A percentile compares a stretch with the other conserved stretches of the same genome.
These are phyloP conservation scores for Zosterops borbonicus DNA, from an alignment of 2,113 vertebrate species.

Conservation along the genomic window DNA sequence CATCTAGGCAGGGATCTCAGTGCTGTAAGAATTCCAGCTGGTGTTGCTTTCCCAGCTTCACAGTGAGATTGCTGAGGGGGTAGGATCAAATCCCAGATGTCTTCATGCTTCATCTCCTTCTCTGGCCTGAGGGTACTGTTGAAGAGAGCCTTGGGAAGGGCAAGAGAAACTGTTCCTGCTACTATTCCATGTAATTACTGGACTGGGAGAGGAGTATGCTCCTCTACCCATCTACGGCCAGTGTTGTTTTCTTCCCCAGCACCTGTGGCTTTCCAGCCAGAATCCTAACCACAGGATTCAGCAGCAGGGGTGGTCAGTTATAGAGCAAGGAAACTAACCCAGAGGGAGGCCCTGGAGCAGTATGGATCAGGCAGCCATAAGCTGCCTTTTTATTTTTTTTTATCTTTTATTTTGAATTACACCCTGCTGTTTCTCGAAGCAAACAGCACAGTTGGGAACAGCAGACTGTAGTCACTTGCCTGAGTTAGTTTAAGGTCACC, in stretches of 20 bases:
- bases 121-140: not conserved
- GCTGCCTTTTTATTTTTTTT: not conserved
- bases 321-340: not conserved
- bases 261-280: not conserved
- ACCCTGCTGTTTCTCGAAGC: not conserved
- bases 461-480: not conserved
- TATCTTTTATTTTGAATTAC: not conserved
- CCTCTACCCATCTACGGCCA: not conserved
- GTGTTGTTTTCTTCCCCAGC: not conserved
- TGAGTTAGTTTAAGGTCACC: not conserved
- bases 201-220: not conserved
- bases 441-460: not conserved
- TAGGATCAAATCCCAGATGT: not conserved
- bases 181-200: not conserved
- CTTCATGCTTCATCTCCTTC: not conserved
- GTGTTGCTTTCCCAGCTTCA: not conserved
- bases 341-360: not conserved
- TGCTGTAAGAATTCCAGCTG: not conserved
- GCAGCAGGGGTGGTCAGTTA: not conserved
- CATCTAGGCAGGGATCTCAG: not conserved
- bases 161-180: not conserved
- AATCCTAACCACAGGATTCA: not conserved
- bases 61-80: not conserved
- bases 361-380: not conserved
- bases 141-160: not conserved